These are phyloP conservation scores for Leucoma salicis DNA, from an alignment of 2,888 invertebrate species.

Conservation along the genomic window DNA sequence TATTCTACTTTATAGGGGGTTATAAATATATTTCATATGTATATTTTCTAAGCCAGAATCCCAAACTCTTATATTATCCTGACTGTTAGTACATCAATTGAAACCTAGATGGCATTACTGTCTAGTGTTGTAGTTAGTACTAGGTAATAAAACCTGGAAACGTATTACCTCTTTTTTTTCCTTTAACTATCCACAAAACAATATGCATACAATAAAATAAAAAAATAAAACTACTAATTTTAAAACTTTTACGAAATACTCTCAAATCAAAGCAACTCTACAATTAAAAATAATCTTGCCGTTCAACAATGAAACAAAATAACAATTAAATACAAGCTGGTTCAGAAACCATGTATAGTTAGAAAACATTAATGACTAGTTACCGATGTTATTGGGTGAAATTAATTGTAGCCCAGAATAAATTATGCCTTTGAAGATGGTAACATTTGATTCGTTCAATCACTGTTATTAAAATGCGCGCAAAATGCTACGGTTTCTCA, in stretches of 20 bases:
- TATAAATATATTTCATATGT: too few relatives aligned
- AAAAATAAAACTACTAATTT: not conserved
- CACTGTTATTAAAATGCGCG: constrained; percentile 57
- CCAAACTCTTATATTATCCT: constrained; percentile 10
- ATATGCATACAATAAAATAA: too few relatives aligned
- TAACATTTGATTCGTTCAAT: constrained; percentile 57
- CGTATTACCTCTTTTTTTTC: not conserved
- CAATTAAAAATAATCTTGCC: constrained; percentile 5
- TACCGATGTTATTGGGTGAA: constrained; percentile 53
- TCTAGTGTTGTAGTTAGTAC: too few relatives aligned
- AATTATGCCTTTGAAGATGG: constrained; percentile 53
- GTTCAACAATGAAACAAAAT: constrained; percentile 26
- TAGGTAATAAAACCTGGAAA: not conserved
- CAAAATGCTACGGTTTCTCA: constrained; percentile 21
- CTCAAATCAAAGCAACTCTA: constrained; percentile 4
- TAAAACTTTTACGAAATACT: constrained; percentile 3
- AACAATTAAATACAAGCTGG: constrained; percentile 24
- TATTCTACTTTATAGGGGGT: too few relatives aligned
- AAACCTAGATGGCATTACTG: not conserved
- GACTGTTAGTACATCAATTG: not conserved
- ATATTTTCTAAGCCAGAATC: too few relatives aligned
- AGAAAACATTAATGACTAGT: constrained; percentile 61
- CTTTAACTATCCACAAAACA: too few relatives aligned
- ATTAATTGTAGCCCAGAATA: constrained; percentile 63
- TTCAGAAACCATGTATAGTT: constrained; percentile 40